Base-by-base conservation (phyloP, 2,797 vertebrate genomes). In the Thalassophryne amazonica region DNA sequence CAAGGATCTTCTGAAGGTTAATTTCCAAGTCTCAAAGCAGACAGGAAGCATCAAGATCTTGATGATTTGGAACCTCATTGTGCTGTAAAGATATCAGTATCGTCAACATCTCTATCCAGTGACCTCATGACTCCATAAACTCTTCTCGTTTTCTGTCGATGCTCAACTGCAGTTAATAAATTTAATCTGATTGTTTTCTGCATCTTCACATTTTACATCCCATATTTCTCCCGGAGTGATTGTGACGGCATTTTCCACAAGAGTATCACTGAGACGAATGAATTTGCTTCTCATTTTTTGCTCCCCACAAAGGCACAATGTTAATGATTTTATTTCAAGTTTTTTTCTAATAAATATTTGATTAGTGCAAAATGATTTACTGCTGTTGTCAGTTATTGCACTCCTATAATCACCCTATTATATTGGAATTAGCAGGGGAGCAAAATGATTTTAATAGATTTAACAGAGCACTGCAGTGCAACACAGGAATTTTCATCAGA, bases 401-500 rank as follows among this genome's bases (percentile, higher is more conserved):
- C 39, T 55, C 68, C 64, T 68, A 46, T 58, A 71, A 73, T 79
- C 43, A 51, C 42, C 36, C 52, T 29, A 59, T 71, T 73, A 63
- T 67, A 84, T 65, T 50, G 49, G 50, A 71, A 76, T 78, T 79
- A 75, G 48, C 60, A 23, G 60, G 41, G 39, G 69, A 69, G 71
- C 43, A 43, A 61, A 63, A 39, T 51, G 52, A 66, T 70, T 80
- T 75, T 72, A 64, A 86, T 79, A 81, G 69, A 68, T 83, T 70
- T 73, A 81, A 71, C 78, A 76, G 77, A 70, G 63, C 72, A 77
- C 61, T 52, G 63, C 59, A 6, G 70, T 69, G 74, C 58, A 39
- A 71, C 31, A 11, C 68, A 61, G 80, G 79, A 78, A 70, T 84
- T 85, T 79, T 72, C 67, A 81, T 86, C 69, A 66, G 77, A 84